A percentile compares a stretch with the other conserved stretches of the same genome.
phyloP scores from a whole-genome alignment of 1,140 invertebrate genomes.

The Nebria ingens region DNA sequence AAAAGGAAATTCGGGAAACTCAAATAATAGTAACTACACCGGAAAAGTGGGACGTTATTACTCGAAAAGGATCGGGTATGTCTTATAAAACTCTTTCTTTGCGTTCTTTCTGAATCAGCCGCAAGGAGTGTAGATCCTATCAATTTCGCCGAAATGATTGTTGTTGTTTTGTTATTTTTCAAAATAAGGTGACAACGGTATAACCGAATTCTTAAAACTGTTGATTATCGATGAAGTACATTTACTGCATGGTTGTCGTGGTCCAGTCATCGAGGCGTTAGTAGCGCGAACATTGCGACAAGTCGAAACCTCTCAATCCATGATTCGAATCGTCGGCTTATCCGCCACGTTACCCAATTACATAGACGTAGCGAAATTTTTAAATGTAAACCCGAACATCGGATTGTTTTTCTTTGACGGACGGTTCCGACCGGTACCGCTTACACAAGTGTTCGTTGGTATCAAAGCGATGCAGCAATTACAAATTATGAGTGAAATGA shows the following conservation, averaged over 20 bases:
- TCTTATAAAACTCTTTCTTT: slow-evolving; percentile 4
- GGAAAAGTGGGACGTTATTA: slow-evolving; percentile 99
- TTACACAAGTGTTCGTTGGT: slow-evolving; percentile 87
- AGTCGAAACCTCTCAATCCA: slow-evolving; percentile 89
- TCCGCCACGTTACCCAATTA: slow-evolving; percentile 98
- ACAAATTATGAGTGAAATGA: slow-evolving; percentile 50
- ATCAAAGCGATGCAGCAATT: slow-evolving; percentile 66
- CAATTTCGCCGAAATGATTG: too few species aligned
- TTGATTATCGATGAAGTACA: slow-evolving; percentile 99
- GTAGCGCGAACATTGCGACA: slow-evolving; percentile 91
- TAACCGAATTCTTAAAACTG: slow-evolving; percentile 84
- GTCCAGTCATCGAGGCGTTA: slow-evolving; percentile 94
- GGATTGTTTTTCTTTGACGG: slow-evolving; percentile 97
- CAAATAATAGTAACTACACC: slow-evolving; percentile 98
- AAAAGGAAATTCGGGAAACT: slow-evolving; percentile 87
- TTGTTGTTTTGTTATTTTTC: slow-evolving; percentile 11
- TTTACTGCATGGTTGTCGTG: slow-evolving; percentile 91
- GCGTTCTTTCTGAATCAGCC: slow-evolving; percentile 7
- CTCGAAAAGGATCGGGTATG: slow-evolving; percentile 59
- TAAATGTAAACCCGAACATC: slow-evolving; percentile 84
- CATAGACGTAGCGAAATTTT: slow-evolving; percentile 88
- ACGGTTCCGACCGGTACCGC: slow-evolving; percentile 78
- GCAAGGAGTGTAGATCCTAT: neutral
- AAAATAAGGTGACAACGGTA: slow-evolving; percentile 68
- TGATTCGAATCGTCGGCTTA: slow-evolving; percentile 96